Evolutionary conservation across 2,888 invertebrate genomes (phyloP).

Genomic region (Plemyria rubiginata): DNA sequence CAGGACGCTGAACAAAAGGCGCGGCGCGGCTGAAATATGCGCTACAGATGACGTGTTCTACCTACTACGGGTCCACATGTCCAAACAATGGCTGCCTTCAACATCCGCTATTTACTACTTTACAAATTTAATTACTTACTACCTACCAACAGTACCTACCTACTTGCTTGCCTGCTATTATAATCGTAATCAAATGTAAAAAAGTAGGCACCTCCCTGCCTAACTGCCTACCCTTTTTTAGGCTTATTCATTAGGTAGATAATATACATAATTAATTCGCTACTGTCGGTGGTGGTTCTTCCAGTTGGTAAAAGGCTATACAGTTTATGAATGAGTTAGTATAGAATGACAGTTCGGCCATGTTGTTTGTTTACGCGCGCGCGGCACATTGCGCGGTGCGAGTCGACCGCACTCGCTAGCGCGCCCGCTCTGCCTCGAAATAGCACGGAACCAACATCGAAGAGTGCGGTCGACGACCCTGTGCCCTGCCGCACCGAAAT

Average conservation of each 20-base stretch:
- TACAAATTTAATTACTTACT: constrained; percentile 39
- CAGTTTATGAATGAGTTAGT: constrained; percentile 79
- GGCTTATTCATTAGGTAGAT: neutral
- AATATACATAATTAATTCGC: neutral
- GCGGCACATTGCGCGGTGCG: constrained; percentile 62
- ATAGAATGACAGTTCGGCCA: constrained; percentile 83
- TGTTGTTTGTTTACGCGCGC: constrained; percentile 81
- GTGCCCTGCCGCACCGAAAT: constrained; percentile 77
- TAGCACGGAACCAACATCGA: constrained; percentile 78
- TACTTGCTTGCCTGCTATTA: neutral
- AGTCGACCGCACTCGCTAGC: constrained; percentile 67
- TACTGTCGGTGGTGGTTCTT: constrained; percentile 31
- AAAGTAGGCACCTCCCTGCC: too few species aligned
- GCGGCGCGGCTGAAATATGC: constrained; percentile 74
- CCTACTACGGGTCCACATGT: constrained; percentile 61
- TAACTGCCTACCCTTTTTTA: neutral
- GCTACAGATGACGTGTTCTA: constrained; percentile 74
- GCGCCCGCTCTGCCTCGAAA: constrained; percentile 74
- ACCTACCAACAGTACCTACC: constrained; percentile 6
- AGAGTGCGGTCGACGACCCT: constrained; percentile 80
- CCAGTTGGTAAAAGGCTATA: constrained; percentile 76
- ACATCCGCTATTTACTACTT: constrained; percentile 44
- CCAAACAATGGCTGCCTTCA: constrained; percentile 65
- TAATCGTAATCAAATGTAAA: neutral
- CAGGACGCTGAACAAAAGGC: constrained; percentile 66